Evolutionary conservation across 1,140 invertebrate genomes (phyloP).

Genomic region (Pinna nobilis): DNA sequence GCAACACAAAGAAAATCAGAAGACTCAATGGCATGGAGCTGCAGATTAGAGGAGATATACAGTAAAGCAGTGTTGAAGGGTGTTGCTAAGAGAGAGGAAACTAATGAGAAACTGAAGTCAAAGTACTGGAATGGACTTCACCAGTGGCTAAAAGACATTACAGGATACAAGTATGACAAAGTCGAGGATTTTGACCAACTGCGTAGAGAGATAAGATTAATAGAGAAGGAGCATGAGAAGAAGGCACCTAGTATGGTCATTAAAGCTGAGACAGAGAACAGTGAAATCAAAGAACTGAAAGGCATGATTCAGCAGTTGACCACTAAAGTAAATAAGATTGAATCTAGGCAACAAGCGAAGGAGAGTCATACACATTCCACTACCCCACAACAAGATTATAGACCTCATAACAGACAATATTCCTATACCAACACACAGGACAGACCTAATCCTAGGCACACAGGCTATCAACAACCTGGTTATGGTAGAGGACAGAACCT

Average conservation of each 20-base stretch:
- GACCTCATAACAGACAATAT: background rate
- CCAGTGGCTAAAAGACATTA: background rate
- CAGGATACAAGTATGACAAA: background rate
- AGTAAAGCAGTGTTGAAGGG: background rate
- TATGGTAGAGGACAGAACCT: too few relatives aligned
- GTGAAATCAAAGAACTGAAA: background rate
- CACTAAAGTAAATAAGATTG: background rate
- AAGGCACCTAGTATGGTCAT: background rate
- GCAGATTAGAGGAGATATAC: slow-evolving; percentile 5
- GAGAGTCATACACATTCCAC: background rate
- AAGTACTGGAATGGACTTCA: background rate
- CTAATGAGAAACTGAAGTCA: background rate
- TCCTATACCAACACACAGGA: background rate
- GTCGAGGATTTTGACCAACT: background rate
- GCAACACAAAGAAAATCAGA: slow-evolving; percentile 17
- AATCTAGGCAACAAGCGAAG: background rate
- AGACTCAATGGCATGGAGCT: slow-evolving; percentile 18
- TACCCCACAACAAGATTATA: background rate
- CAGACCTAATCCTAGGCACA: background rate
- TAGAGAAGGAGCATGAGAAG: slow-evolving; percentile 15
- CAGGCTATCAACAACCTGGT: too few relatives aligned
- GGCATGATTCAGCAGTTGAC: slow-evolving; percentile 6
- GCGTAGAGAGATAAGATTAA: background rate
- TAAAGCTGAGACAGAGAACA: background rate
- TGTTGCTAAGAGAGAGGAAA: background rate